These are phyloP conservation scores for Gila orcuttii DNA, from an alignment of 2,113 vertebrate species.

Conservation along the genomic window DNA sequence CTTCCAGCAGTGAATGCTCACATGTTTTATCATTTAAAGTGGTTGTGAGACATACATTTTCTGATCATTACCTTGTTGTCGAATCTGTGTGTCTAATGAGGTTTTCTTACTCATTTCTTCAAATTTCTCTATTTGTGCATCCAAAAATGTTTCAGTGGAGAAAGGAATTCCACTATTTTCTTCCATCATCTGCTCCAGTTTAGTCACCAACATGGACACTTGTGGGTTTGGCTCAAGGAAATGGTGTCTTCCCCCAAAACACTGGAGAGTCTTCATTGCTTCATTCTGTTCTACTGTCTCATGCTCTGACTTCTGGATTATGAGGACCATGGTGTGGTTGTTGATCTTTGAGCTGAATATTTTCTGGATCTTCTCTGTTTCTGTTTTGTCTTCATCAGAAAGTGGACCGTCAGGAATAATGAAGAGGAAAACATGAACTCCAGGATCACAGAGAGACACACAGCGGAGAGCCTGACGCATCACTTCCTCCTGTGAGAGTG, in stretches of 20 bases:
- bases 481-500: not conserved
- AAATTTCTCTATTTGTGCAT: not conserved
- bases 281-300: not conserved
- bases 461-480: not conserved
- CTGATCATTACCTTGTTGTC: not conserved
- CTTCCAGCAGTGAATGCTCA: not conserved
- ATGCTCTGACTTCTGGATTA: constrained; percentile 42
- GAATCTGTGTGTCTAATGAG: not conserved
- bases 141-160: not conserved
- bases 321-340: constrained; percentile 35
- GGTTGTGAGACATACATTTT: not conserved
- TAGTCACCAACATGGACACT: not conserved
- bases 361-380: not conserved
- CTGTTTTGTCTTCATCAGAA: constrained; percentile 46
- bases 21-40: not conserved
- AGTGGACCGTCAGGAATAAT: constrained; percentile 31
- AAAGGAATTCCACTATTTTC: not conserved
- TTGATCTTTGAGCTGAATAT: constrained; percentile 20
- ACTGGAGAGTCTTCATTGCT: too few species aligned
- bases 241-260: not conserved
- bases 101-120: not conserved
- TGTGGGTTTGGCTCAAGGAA: not conserved
- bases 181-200: not conserved
- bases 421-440: constrained; percentile 48
- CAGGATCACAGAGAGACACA: constrained; percentile 44